Conservation (phyloP, 2,888 invertebrate genomes). For the Drosophila mayaguana region DNA sequence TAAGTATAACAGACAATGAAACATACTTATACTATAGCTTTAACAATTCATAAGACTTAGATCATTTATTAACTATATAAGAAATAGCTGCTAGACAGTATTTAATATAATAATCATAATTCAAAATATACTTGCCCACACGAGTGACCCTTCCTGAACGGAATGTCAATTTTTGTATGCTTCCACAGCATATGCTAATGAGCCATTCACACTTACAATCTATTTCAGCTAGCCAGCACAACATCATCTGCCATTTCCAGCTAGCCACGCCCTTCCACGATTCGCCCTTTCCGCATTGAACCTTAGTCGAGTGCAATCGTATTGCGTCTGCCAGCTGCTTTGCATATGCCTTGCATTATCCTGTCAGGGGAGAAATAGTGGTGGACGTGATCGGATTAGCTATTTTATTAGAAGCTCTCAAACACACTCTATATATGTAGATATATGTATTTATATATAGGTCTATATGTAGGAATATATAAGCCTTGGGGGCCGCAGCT, state of each 20-base stretch:
- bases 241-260: slow-evolving; percentile 13
- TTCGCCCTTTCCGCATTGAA: neutral
- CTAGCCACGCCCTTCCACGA: neutral
- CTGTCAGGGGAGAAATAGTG: slow-evolving; percentile 33
- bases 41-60: no score
- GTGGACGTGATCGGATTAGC: slow-evolving; percentile 77
- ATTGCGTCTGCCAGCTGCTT: slow-evolving; percentile 50
- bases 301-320: slow-evolving; percentile 25
- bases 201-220: slow-evolving; percentile 32
- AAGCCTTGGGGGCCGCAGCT: slow-evolving; percentile 6
- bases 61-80: neutral
- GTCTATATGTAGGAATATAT: neutral
- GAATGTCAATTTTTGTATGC: neutral
- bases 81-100: neutral
- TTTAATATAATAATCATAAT: neutral
- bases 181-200: slow-evolving; percentile 53
- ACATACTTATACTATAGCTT: no score
- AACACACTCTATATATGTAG: slow-evolving; percentile 30
- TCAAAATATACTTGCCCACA: neutral
- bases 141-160: neutral
- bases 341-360: slow-evolving; percentile 69
- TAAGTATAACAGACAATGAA: no score
- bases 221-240: slow-evolving; percentile 13
- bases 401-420: slow-evolving; percentile 68
- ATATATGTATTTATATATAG: slow-evolving; percentile 1